Base-by-base conservation (phyloP, 2,797 vertebrate genomes). In the Acanthurus leucopareius region DNA sequence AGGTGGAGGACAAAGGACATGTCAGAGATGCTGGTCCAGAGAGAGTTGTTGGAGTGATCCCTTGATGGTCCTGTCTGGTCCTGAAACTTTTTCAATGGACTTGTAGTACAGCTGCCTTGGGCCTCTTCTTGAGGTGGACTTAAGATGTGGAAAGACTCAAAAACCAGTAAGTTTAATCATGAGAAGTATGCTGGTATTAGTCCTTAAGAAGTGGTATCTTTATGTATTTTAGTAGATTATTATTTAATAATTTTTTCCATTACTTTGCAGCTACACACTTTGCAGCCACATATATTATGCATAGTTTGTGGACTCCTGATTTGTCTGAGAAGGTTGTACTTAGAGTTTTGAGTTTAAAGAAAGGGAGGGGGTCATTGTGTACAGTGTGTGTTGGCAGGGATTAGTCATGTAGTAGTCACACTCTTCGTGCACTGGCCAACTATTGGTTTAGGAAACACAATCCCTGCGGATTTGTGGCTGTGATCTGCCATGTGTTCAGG, bases 401-500 rank as follows among this genome's bases (percentile, higher is more conserved):
- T 93, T 94, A 90, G 77, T 54, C 14, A 54, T 80, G 83, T 91
- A 78, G 84, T 87, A 84, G 72, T 85, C 77, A 86, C 86, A 85
- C 80, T 83, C 40, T 77, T 85, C 35, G 4, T 75, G 83, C 64
- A 52, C 48, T n/a, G 65, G 83, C 77, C 82, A 73, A 77, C 89
- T 82, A 61, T 51, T 87, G 86, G 88, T 17, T 93, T 88, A 91
- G 75, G 68, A 79, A 87, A 75, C 74, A 75, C 75, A 93, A 93
- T 94, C 93, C 90, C 86, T 78, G 65, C 22, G 65, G 91, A 92
- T 94, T 89, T 91, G 89, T 77, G 85, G 68, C 80, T 74, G 49
- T 77, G 81, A 88, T 88, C 85, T 80, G 84, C 89, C 91, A 93
- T 94, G 89, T 90, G 89, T 83, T 90, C 84, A 90, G 88, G 85